phyloP scores from a whole-genome alignment of 2,113 vertebrate genomes.

The Lycocorax pyrrhopterus region DNA sequence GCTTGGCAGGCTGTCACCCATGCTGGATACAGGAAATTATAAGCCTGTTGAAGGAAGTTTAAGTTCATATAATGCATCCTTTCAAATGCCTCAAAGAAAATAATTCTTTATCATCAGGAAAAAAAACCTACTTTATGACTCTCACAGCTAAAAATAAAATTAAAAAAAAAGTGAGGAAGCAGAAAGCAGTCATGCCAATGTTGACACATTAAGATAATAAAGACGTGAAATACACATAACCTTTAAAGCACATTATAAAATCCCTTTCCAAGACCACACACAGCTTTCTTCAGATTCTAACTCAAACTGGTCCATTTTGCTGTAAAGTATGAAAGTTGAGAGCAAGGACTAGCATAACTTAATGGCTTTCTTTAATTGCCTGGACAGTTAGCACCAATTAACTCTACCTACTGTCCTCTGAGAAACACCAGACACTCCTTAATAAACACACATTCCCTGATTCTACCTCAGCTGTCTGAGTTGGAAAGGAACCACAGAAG shows the following conservation, averaged over 20 bases:
- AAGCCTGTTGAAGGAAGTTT: background rate
- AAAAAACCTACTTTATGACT: background rate
- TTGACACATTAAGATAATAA: background rate
- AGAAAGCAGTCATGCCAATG: background rate
- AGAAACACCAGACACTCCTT: background rate
- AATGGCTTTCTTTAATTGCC: background rate
- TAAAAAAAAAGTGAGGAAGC: background rate
- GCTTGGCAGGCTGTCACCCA: background rate
- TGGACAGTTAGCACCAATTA: background rate
- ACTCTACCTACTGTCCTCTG: background rate
- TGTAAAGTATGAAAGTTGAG: background rate
- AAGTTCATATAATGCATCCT: background rate
- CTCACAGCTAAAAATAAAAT: background rate
- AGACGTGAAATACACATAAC: background rate
- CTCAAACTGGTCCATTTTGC: background rate
- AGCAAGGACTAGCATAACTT: background rate
- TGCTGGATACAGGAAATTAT: background rate
- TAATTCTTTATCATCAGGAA: background rate
- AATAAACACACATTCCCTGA: background rate
- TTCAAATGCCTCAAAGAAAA: background rate
- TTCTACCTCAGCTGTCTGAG: background rate
- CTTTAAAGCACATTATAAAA: background rate
- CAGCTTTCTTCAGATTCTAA: background rate
- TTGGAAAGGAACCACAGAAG: background rate
- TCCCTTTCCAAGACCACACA: background rate